phyloP scores from a whole-genome alignment of 2,888 invertebrate genomes.

The Pogonocherus hispidulus region DNA sequence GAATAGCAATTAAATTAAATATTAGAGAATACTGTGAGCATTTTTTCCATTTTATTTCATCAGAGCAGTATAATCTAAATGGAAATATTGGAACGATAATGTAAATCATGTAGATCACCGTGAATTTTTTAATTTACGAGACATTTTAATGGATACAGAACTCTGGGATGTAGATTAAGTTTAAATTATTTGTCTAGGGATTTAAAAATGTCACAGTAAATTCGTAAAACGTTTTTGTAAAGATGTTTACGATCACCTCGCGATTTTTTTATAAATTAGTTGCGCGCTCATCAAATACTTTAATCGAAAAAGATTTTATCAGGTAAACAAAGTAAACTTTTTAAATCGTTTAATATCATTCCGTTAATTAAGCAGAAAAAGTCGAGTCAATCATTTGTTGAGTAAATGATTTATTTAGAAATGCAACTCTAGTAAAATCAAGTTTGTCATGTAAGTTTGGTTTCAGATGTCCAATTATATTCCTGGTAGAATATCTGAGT shows the following conservation, averaged over 20 bases:
- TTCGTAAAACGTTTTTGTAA: background rate
- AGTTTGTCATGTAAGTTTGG: too few species aligned
- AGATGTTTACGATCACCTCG: background rate
- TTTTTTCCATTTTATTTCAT: constrained; percentile 16
- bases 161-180: constrained; percentile 10
- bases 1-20: constrained; percentile 17
- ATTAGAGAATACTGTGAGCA: background rate
- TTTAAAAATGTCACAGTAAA: background rate
- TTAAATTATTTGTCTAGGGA: background rate
- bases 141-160: constrained; percentile 5
- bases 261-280: constrained; percentile 1
- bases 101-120: constrained; percentile 25
- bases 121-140: constrained; percentile 12
- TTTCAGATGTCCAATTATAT: too few species aligned
- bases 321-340: too few species aligned
- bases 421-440: too few species aligned
- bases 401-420: too few species aligned
- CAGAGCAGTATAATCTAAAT: constrained; percentile 3
- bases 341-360: too few species aligned
- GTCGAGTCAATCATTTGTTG: too few species aligned
- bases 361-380: too few species aligned
- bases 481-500: too few species aligned
- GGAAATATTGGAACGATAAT: background rate
- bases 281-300: too few species aligned
- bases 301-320: too few species aligned